Conservation (phyloP, 2,888 invertebrate species). For the Tipula lateralis region DNA sequence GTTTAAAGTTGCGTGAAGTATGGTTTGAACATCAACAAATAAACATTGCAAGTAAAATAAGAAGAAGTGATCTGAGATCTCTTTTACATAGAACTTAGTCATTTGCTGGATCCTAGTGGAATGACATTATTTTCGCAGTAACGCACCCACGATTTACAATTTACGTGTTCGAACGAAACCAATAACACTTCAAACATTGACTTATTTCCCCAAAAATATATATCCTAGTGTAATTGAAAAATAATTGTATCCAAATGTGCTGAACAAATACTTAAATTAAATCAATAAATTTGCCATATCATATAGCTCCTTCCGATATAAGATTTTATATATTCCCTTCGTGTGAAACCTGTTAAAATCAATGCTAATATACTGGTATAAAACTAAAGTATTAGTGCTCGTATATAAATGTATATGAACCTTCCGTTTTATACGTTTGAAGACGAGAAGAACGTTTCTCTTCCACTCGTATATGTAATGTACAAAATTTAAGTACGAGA, state of each 20-base stretch:
- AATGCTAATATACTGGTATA: neutral
- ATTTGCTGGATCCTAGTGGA: too few species aligned
- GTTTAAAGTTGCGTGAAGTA: too few species aligned
- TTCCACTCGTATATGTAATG: neutral
- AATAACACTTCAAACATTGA: too few species aligned
- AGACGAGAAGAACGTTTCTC: neutral
- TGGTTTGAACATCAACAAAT: too few species aligned
- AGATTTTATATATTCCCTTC: neutral
- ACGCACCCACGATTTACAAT: too few species aligned
- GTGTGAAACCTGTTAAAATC: neutral
- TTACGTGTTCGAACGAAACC: too few species aligned
- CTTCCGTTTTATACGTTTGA: neutral
- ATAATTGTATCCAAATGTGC: neutral
- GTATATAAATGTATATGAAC: neutral
- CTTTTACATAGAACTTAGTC: too few species aligned
- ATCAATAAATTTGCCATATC: neutral
- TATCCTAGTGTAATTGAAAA: neutral
- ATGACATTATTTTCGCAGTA: too few species aligned
- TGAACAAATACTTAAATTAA: neutral
- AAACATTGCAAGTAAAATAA: too few species aligned
- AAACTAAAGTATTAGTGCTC: neutral
- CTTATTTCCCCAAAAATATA: neutral
- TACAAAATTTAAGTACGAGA: neutral
- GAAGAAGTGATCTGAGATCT: too few species aligned
- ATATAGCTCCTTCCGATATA: neutral